Base-by-base conservation (phyloP, 2,888 invertebrate species). In the Ptychoptera albimana region DNA sequence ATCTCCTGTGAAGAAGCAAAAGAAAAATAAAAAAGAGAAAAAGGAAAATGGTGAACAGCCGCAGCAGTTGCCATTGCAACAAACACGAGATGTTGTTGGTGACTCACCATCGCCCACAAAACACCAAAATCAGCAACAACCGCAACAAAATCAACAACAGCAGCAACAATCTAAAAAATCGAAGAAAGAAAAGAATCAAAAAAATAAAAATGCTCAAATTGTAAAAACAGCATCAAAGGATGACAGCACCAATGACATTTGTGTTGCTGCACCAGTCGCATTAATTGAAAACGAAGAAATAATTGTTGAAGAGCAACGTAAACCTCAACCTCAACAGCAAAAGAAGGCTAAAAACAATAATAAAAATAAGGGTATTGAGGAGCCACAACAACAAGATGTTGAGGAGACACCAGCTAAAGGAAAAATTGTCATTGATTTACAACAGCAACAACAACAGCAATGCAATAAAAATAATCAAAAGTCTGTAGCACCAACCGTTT, bases 121-220 rank as follows among this genome's bases (percentile, higher is more conserved):
- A 14, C 11, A 37, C 2, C 15, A 9, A 11, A 9, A 7, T 4
- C 11, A 9, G 32, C 32, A 9, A 37, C 37, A 38, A 41, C 8
- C 4, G 10, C 39, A 32, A 42, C 13, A 46, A 37, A 29, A 29
- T 42, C n/a, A 23, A 12, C 31, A 16, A 16, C 23, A 32, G 11
- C n/a, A 23, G 15, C 31, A 16, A 16, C 23, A 32, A 15, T 35
- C 9, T 11, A 42, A 42, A 42, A 42, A 45, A 38, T 11, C 35
- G 8, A 39, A 42, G 32, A 48, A 47, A 40, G 29, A 45, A 11
- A 37, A 37, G 39, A 37, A 49, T 11, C 31, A 35, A 31, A n/a
- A 37, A 12, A 41, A 31, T 30, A 43, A 47, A 12, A 38, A 38
- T 32, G 41, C 42, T 37, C 35, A 42, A 7, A 38, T 15, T 36